A percentile compares a stretch with the other conserved stretches of the same genome.
These are phyloP conservation scores for Rotaria macrura DNA, from an alignment of 2,888 invertebrate species.

Conservation along the genomic window DNA sequence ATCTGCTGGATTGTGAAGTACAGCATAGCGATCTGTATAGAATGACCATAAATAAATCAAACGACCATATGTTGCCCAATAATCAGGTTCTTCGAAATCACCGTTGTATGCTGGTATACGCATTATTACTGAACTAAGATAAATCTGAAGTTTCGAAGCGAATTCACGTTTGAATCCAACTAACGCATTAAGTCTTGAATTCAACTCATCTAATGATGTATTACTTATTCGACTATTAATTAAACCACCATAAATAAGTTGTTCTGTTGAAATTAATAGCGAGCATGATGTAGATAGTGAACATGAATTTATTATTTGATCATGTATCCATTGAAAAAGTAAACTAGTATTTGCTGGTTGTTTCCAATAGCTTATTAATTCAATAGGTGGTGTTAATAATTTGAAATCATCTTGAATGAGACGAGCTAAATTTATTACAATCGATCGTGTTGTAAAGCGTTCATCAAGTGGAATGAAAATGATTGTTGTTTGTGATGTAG, in stretches of 20 bases:
- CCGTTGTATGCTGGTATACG: conserved; percentile 9
- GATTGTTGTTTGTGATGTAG: not conserved
- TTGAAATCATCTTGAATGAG: not conserved
- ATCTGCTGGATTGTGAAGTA: not conserved
- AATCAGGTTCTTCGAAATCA: conserved; percentile 4
- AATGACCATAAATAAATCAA: not conserved
- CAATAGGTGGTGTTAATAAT: not conserved
- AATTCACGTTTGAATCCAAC: not conserved
- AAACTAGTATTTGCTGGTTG: not conserved
- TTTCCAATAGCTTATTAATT: conserved; percentile 4
- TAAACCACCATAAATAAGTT: not conserved
- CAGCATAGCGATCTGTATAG: not conserved
- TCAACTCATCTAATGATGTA: not conserved
- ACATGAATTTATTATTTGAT: not conserved
- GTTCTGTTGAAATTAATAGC: not conserved
- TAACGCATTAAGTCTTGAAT: not conserved
- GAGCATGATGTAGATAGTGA: not conserved
- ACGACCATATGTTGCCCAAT: not conserved
- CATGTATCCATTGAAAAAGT: not conserved
- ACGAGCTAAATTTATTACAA: not conserved
- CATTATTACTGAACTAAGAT: conserved; percentile 8
- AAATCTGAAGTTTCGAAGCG: not conserved
- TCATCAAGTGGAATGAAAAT: conserved; percentile 3
- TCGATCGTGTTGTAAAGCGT: not conserved
- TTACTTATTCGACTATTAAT: conserved; percentile 13